Percentiles rank a stretch among this genome's conserved stretches.
Evolutionary conservation across 2,113 vertebrate genomes (phyloP).

Genomic region (Danionella cerebrum): DNA sequence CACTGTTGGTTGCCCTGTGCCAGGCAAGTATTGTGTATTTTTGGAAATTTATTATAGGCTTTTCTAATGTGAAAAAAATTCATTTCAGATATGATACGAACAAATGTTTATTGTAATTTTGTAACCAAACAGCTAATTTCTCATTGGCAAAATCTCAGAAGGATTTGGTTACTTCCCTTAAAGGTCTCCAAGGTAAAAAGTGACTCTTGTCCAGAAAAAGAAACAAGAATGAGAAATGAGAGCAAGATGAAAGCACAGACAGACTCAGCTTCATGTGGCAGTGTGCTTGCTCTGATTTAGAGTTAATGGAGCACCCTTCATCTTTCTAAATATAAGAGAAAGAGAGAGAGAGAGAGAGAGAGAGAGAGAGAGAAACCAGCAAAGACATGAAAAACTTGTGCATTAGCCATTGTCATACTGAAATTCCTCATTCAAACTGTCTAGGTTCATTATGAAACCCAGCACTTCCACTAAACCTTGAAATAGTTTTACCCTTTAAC

Average conservation of each 20-base stretch:
- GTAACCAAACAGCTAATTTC: not conserved
- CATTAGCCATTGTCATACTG: not conserved
- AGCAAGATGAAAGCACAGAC: constrained; percentile 28
- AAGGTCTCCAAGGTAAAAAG: too few species aligned
- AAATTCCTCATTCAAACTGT: not conserved
- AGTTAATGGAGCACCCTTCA: not conserved
- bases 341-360: not conserved
- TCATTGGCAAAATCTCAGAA: not conserved
- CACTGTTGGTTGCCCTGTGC: too few species aligned
- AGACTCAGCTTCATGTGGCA: not conserved
- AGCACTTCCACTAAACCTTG: not conserved
- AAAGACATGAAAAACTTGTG: not conserved
- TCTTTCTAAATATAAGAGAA: too few species aligned
- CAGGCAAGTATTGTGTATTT: too few species aligned
- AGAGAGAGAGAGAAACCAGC: not conserved
- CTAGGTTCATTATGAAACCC: not conserved
- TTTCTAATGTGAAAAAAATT: too few species aligned
- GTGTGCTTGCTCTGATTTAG: not conserved
- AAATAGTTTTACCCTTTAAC: not conserved
- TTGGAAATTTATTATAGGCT: too few species aligned
- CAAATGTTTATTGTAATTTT: too few species aligned
- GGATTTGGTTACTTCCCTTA: not conserved
- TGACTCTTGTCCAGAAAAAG: not conserved
- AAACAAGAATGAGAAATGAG: not conserved
- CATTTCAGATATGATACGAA: too few species aligned